These are phyloP conservation scores for Dysidea cf. avara DNA, from an alignment of 37 sponge, comb jelly and placozoan genomes.

Conservation along the genomic window DNA sequence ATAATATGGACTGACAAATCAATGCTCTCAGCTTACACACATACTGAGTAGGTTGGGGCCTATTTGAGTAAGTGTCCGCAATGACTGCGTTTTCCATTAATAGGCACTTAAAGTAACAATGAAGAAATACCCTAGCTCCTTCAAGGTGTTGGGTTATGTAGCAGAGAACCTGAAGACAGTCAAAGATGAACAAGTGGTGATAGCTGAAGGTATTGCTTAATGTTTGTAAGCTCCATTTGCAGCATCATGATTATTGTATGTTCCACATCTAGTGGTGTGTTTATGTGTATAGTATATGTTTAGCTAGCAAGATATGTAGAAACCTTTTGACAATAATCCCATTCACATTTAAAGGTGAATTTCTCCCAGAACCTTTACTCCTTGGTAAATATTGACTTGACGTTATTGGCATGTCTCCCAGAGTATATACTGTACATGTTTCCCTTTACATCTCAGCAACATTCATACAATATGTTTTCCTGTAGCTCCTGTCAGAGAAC, in stretches of 20 bases:
- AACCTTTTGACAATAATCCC: background rate
- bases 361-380: no score
- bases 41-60: no score
- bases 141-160: conserved; percentile 74
- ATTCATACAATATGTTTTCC: no score
- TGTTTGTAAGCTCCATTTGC: background rate
- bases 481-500: conserved; percentile 76
- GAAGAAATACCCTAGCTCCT: conserved; percentile 89
- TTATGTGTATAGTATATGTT: conserved; percentile 6
- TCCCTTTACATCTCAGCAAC: no score
- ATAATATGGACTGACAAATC: no score
- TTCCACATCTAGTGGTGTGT: background rate
- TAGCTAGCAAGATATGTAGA: conserved; percentile 1
- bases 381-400: no score
- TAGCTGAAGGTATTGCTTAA: conserved; percentile 70
- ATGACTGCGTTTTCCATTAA: background rate
- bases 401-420: background rate
- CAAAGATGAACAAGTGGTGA: conserved; percentile 27
- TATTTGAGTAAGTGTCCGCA: no score
- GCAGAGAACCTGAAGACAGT: conserved; percentile 50
- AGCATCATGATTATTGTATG: background rate
- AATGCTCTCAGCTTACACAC: no score
- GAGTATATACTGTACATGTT: no score
- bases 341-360: no score
- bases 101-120: conserved; percentile 86